Evolutionary conservation across 2,888 invertebrate species (phyloP).

Genomic region (Penaeus monodon): DNA sequence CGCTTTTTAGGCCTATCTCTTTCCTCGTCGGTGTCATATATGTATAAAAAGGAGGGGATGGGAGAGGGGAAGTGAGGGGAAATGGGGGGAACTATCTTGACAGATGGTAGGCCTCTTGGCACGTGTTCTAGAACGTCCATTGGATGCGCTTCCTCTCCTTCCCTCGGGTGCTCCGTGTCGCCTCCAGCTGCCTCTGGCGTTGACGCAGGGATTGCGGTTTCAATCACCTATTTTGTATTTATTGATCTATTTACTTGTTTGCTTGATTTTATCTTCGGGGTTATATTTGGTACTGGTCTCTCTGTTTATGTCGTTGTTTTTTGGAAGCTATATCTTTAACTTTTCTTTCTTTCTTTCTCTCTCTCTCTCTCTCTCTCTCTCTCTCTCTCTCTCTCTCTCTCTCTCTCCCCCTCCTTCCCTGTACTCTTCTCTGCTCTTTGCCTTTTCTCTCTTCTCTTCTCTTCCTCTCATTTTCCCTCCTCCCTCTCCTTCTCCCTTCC

Average conservation of each 20-base stretch:
- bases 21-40: neutral
- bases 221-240: neutral
- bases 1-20: no score
- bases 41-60: neutral
- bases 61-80: neutral
- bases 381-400: constrained; percentile 13
- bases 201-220: no score
- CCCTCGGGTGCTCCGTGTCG: no score
- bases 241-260: neutral
- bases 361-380: neutral
- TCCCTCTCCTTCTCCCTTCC: neutral
- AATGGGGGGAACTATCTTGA: neutral
- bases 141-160: neutral
- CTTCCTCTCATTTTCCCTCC: neutral
- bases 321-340: neutral
- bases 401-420: constrained; percentile 8
- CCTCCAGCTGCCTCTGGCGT: no score
- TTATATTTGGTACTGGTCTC: neutral
- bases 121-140: neutral
- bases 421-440: neutral
- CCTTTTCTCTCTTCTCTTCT: neutral
- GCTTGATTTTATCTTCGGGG: neutral
- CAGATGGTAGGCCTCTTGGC: neutral
- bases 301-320: neutral
- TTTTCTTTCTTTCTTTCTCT: neutral